phyloP scores from a whole-genome alignment of 2,797 vertebrate genomes.

The Spinus pinus region DNA sequence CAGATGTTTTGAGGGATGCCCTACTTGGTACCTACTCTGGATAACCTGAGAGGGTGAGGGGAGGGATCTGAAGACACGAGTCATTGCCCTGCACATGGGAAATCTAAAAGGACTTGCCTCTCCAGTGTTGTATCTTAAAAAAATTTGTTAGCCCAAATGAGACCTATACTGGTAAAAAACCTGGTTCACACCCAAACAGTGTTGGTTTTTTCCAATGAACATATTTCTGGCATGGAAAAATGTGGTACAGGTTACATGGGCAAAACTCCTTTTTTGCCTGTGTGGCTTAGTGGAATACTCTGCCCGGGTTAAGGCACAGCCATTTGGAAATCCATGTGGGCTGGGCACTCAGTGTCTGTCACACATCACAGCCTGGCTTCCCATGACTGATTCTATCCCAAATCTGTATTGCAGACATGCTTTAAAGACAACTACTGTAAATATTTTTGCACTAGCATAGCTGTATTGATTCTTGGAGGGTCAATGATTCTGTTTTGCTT shows the following conservation, averaged over 20 bases:
- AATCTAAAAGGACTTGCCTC: not conserved
- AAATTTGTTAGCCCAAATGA: not conserved
- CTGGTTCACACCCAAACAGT: not conserved
- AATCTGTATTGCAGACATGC: not conserved
- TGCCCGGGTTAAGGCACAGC: not conserved
- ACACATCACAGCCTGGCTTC: not conserved
- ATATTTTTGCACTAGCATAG: not conserved
- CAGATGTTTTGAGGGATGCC: not conserved
- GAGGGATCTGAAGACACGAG: not conserved
- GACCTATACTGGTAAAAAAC: not conserved
- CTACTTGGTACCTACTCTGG: not conserved
- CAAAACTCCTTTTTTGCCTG: accelerated
- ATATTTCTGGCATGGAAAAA: not conserved
- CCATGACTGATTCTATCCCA: not conserved
- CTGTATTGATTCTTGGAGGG: not conserved
- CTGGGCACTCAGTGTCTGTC: not conserved
- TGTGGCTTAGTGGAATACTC: not conserved
- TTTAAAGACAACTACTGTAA: not conserved
- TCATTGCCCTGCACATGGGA: not conserved
- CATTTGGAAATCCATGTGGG: not conserved
- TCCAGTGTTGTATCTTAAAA: not conserved
- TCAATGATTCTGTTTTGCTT: not conserved
- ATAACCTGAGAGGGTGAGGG: not conserved
- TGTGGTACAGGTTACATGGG: not conserved
- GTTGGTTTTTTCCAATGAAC: not conserved